These are phyloP conservation scores for Tiliacea aurago DNA, from an alignment of 2,888 invertebrate genomes.

Conservation along the genomic window DNA sequence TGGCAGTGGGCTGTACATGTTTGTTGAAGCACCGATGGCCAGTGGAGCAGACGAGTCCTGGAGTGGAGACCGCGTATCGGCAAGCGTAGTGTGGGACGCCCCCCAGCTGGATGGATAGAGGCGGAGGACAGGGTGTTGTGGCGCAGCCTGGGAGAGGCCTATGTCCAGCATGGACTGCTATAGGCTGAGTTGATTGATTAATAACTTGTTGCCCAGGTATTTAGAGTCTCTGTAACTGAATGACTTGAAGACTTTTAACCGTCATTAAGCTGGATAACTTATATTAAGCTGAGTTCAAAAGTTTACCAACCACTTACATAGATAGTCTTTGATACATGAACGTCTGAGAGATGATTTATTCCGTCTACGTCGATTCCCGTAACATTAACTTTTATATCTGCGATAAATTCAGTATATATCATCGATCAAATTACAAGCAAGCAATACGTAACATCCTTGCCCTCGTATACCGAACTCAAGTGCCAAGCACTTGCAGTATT, in stretches of 20 bases:
- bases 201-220: too few species aligned
- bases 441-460: neutral
- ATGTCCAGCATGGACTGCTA: too few species aligned
- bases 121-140: too few species aligned
- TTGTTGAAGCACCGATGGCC: too few species aligned
- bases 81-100: too few species aligned
- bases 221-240: neutral
- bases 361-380: neutral
- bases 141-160: too few species aligned
- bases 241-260: neutral
- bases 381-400: neutral
- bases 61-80: too few species aligned
- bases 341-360: neutral
- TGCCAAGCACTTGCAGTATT: neutral
- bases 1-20: too few species aligned
- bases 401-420: neutral
- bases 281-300: neutral
- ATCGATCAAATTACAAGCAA: neutral
- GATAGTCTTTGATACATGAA: neutral
- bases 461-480: neutral
- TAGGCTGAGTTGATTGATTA: too few species aligned
- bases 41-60: too few species aligned
- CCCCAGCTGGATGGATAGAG: too few species aligned
- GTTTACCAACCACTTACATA: neutral
- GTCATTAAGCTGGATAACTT: neutral